Base-by-base conservation (phyloP, 2,888 invertebrate species). In the Coelopa pilipes region DNA sequence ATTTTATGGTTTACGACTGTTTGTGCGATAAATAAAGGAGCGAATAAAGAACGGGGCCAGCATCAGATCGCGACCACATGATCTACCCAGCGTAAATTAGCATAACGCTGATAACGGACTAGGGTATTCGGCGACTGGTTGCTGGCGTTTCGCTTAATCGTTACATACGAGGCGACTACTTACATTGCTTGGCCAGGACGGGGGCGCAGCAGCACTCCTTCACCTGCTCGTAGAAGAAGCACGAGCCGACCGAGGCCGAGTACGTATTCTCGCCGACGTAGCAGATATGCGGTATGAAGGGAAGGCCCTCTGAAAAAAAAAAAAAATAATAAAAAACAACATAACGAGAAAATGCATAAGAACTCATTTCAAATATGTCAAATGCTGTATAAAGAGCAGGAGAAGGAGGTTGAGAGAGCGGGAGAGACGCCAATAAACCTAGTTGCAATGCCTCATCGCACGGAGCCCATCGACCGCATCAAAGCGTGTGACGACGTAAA, bases 201-300 rank as follows among this genome's bases (percentile, higher is more conserved):
- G 82, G 78, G 24, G 85, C 83, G 79, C 87, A 87, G 73, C 87
- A 87, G 72, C 87, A 87, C 77, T 87, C 85, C 75, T 86, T 87
- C 47, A 86, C 80, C 77, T 87, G 85, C 55, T 82, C 84, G 73
- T 85, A 87, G 17, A 79, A 80, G 78, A 85, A 85, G 74, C 88
- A 88, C 15, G 88, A 87, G 19, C 85, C 87, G 57, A 83, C 82
- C 1, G 83, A 84, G 47, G 86, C 80, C 70, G 80, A 80, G 74
- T 84, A 83, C 21, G 82, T 77, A 74, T 84, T 85, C 73, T 86
- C 86, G 45, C 86, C 86, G 66, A 86, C 84, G 78, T 86, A 88
- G 73, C 88, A 88, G 45, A 85, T 83, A 75, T 88, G 88, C 1
- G 87, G 87, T 13, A 88, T 84, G 76, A 85, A 88, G 49, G 88